Conservation (phyloP, 2,797 vertebrate species). For the Paratrypauchen microcephalus region DNA sequence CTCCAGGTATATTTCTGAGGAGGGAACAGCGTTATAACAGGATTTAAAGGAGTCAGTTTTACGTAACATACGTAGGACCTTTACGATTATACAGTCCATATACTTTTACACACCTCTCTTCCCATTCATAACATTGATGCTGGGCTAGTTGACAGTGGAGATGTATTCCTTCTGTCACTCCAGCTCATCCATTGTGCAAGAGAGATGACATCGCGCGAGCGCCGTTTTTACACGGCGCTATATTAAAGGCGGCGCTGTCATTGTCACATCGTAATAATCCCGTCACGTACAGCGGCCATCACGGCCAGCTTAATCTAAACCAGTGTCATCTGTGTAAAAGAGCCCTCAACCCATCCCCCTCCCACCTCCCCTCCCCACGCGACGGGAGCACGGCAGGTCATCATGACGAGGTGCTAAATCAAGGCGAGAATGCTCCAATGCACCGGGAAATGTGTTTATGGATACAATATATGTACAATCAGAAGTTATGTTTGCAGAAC, state of each 20-base stretch:
- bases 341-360: no score
- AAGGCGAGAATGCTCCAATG: neutral
- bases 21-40: no score
- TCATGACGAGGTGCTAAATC: neutral
- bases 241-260: conserved; percentile 1
- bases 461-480: neutral
- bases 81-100: neutral
- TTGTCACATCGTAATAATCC: conserved; percentile 7
- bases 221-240: neutral
- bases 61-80: no score
- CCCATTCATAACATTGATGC: neutral
- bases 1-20: no score
- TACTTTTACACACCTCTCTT: neutral
- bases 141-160: neutral
- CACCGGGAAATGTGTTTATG: neutral
- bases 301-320: neutral
- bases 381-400: neutral
- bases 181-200: neutral
- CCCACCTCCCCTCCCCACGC: neutral
- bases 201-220: neutral
- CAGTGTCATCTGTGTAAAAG: neutral
- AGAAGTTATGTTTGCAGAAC: no score
- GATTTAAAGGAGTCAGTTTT: no score
- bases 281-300: neutral
- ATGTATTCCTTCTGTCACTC: neutral